A percentile compares a stretch with the other conserved stretches of the same genome.
Conservation (phyloP, 2,113 vertebrate species). For the Carettochelys insculpta region DNA sequence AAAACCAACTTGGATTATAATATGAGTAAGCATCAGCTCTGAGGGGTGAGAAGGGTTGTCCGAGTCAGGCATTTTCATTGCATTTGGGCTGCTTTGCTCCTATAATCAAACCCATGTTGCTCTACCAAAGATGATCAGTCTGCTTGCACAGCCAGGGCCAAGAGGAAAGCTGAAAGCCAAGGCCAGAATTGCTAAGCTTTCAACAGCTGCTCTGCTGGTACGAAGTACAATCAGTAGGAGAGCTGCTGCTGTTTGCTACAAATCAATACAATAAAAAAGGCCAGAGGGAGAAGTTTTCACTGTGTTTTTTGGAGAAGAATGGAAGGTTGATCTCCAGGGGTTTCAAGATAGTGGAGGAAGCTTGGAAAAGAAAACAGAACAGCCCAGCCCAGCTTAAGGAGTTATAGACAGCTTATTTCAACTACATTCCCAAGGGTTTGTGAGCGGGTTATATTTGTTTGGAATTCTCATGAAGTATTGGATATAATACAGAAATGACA, state of each 20-base stretch:
- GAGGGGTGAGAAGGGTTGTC: too few relatives aligned
- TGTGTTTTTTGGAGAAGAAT: not conserved
- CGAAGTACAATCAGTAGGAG: accelerated
- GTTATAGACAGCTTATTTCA: not conserved
- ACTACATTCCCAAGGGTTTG: not conserved
- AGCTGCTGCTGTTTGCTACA: accelerated
- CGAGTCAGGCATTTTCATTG: not conserved
- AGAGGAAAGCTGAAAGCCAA: accelerated
- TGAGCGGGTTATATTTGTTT: accelerated
- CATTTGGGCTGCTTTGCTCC: not conserved
- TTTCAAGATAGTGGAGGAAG: accelerated
- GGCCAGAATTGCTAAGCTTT: not conserved
- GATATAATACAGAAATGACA: not conserved
- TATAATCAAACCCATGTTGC: not conserved
- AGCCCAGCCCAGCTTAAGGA: not conserved
- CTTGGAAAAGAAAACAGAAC: too few relatives aligned
- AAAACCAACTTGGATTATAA: not conserved
- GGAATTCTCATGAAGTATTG: not conserved
- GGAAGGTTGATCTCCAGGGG: not conserved
- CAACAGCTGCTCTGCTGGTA: not conserved
- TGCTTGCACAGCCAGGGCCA: accelerated
- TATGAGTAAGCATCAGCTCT: too few relatives aligned
- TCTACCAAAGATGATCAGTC: not conserved
- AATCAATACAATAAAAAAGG: accelerated
- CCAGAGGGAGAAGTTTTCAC: not conserved